Evolutionary conservation across 2,113 vertebrate species (phyloP).

Genomic region (Zingel zingel): DNA sequence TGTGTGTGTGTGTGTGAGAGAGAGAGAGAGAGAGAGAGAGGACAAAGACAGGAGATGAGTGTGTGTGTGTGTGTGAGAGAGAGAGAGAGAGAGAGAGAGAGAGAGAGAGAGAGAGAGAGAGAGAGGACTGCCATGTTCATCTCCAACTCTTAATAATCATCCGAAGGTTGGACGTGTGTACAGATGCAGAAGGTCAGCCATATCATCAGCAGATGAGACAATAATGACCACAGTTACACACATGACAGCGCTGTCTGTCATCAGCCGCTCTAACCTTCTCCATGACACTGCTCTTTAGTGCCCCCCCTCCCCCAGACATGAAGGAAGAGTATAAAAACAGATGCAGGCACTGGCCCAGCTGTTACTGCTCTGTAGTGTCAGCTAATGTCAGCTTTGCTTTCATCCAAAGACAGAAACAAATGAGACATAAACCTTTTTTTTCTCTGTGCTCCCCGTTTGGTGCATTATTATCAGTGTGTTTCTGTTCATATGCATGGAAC

Average conservation of each 20-base stretch:
- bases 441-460: not conserved
- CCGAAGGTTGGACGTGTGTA: not conserved
- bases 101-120: not conserved
- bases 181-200: slow-evolving; percentile 15
- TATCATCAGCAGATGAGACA: slow-evolving; percentile 12
- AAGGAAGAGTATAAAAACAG: no score
- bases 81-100: not conserved
- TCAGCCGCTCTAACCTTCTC: slow-evolving; percentile 16
- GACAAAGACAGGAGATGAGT: not conserved
- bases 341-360: not conserved
- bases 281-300: not conserved
- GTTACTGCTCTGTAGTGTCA: not conserved
- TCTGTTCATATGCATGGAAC: not conserved
- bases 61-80: not conserved
- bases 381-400: not conserved
- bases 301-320: not conserved
- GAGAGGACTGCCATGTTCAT: not conserved
- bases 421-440: not conserved
- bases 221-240: not conserved
- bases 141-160: slow-evolving; percentile 12
- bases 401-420: not conserved
- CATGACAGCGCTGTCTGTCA: slow-evolving; percentile 14
- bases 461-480: not conserved
- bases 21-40: not conserved
- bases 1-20: not conserved